phyloP scores from a whole-genome alignment of 1,140 invertebrate species.

The Drosophila bocqueti region DNA sequence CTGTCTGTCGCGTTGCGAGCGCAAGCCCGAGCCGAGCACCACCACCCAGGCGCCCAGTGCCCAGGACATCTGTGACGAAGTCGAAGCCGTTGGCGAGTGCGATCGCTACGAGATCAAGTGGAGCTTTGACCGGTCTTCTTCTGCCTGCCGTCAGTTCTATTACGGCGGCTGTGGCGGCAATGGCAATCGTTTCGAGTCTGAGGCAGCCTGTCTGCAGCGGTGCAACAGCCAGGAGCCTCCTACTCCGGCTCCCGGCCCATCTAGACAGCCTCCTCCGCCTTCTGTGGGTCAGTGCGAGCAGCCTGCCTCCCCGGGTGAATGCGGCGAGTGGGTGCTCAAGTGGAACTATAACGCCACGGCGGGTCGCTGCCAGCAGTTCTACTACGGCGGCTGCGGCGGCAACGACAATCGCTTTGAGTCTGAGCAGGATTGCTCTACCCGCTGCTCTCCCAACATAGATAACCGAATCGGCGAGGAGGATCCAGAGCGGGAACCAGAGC shows the following conservation, averaged over 20 bases:
- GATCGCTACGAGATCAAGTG: constrained; percentile 85
- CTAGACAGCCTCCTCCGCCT: constrained; percentile 27
- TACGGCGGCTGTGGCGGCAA: constrained; percentile 95
- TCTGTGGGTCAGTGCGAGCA: constrained; percentile 87
- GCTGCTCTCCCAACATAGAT: constrained; percentile 87
- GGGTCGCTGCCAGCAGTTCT: constrained; percentile 90
- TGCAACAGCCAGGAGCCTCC: constrained; percentile 85
- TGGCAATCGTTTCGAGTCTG: constrained; percentile 90
- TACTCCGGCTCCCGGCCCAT: constrained; percentile 36
- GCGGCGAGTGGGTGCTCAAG: constrained; percentile 90
- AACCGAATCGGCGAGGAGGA: constrained; percentile 35
- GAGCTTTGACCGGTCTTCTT: constrained; percentile 91
- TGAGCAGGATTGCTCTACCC: constrained; percentile 89
- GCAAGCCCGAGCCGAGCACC: constrained; percentile 66
- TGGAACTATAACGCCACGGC: constrained; percentile 93
- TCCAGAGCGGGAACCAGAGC: constrained; percentile 29
- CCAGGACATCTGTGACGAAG: constrained; percentile 56
- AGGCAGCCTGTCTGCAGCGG: constrained; percentile 88
- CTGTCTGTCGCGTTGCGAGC: constrained; percentile 88
- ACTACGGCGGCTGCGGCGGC: constrained; percentile 93
- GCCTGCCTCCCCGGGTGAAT: constrained; percentile 91
- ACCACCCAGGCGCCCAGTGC: constrained; percentile 46
- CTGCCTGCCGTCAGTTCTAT: constrained; percentile 90
- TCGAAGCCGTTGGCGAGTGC: constrained; percentile 47
- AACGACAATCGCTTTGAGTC: constrained; percentile 92